Evolutionary conservation across 2,888 invertebrate genomes (phyloP).

Genomic region (Gymnosoma rotundatum): DNA sequence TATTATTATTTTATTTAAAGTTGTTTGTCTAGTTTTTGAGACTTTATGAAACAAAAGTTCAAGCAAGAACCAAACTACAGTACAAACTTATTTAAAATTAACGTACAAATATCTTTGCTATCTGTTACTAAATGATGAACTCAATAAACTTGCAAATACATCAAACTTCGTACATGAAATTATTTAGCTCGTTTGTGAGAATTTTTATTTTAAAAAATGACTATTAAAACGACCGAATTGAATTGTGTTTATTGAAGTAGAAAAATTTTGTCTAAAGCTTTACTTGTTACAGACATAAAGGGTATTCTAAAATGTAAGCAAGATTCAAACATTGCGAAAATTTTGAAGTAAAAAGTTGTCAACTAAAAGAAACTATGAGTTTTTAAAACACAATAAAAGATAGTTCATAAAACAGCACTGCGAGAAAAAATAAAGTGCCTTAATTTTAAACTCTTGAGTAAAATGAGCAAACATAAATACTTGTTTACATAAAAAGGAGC

Average conservation of each 20-base stretch:
- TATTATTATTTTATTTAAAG: neutral
- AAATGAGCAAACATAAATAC: no score
- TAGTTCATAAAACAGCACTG: no score
- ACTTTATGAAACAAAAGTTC: no score
- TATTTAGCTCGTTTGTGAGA: neutral
- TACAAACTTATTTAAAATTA: neutral
- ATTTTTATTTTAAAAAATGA: neutral
- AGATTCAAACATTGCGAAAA: no score
- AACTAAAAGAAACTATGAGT: no score
- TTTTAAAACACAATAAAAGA: no score
- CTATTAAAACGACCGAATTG: neutral
- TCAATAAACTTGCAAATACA: neutral
- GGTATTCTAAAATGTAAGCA: neutral
- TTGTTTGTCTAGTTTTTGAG: neutral
- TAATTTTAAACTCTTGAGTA: no score
- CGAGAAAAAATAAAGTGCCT: no score
- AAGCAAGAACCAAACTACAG: neutral
- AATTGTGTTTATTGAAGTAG: constrained; percentile 3
- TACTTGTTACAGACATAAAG: neutral
- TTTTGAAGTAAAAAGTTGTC: no score
- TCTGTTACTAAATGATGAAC: neutral
- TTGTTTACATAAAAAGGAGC: no score
- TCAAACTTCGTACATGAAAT: neutral
- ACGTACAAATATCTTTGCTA: neutral
- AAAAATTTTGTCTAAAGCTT: neutral